Evolutionary conservation across 2,888 invertebrate species (phyloP).

Genomic region (Argynnis bischoffii): DNA sequence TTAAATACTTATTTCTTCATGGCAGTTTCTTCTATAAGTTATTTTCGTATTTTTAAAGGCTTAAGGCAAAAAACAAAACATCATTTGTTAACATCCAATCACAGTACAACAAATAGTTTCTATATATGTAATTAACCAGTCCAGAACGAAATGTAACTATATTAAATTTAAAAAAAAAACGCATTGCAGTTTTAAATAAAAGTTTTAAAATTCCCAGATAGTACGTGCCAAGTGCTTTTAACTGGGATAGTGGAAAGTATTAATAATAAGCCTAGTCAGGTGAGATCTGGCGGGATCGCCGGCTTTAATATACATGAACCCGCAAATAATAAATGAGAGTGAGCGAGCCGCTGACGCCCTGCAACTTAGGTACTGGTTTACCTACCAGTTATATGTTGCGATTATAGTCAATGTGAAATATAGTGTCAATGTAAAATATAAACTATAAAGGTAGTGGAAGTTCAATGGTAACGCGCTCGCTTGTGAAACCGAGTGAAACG

Average conservation of each 20-base stretch:
- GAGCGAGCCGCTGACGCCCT: slow-evolving; percentile 24
- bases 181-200: slow-evolving; percentile 25
- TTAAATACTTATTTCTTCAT: too few relatives aligned
- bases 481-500: too few relatives aligned
- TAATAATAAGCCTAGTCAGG: slow-evolving; percentile 47
- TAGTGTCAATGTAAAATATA: not conserved
- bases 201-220: slow-evolving; percentile 21
- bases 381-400: slow-evolving; percentile 22
- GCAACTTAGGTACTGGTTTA: not conserved
- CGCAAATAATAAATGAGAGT: slow-evolving; percentile 65
- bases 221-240: slow-evolving; percentile 27
- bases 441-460: too few relatives aligned
- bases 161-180: slow-evolving; percentile 5
- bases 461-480: too few relatives aligned
- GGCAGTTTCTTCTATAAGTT: too few relatives aligned
- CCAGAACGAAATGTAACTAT: not conserved
- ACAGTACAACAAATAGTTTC: too few relatives aligned
- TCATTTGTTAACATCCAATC: too few relatives aligned
- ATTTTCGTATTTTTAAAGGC: too few relatives aligned
- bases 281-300: slow-evolving; percentile 54
- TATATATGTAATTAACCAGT: too few relatives aligned
- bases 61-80: too few relatives aligned
- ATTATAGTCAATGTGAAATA: slow-evolving; percentile 8
- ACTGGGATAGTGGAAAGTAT: slow-evolving; percentile 30
- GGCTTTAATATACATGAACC: slow-evolving; percentile 66